phyloP scores from a whole-genome alignment of 1,140 invertebrate genomes.

The Drosophila setifemur region DNA sequence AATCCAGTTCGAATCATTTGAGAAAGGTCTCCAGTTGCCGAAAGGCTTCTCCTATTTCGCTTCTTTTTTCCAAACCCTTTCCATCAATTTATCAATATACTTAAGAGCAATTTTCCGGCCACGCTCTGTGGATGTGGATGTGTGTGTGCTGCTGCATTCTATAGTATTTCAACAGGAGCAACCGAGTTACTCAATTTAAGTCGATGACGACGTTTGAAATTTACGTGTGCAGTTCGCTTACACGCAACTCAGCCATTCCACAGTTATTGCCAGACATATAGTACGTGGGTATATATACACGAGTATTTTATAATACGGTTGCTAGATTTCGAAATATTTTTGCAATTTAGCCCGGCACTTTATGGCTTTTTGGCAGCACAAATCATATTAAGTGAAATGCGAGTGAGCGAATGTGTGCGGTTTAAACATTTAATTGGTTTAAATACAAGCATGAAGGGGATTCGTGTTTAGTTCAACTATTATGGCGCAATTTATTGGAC shows the following conservation, averaged over 20 bases:
- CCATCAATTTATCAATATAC: slow-evolving; percentile 53
- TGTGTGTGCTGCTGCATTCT: slow-evolving; percentile 1
- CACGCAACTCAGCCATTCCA: slow-evolving; percentile 28
- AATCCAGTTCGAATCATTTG: slow-evolving; percentile 38
- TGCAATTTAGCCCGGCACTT: slow-evolving; percentile 55
- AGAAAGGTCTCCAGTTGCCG: slow-evolving; percentile 16
- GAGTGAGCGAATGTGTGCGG: slow-evolving; percentile 9
- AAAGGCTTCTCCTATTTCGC: background rate
- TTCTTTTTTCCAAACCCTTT: background rate
- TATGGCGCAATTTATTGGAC: background rate
- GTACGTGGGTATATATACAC: slow-evolving; percentile 9
- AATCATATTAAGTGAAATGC: slow-evolving; percentile 66
- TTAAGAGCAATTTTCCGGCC: slow-evolving; percentile 48
- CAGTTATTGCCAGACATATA: slow-evolving; percentile 6
- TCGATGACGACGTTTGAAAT: slow-evolving; percentile 57
- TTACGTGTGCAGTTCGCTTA: slow-evolving; percentile 56
- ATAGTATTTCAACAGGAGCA: slow-evolving; percentile 46
- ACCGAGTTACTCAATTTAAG: slow-evolving; percentile 62
- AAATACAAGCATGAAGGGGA: background rate
- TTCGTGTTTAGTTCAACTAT: background rate
- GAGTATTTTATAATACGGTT: slow-evolving; percentile 21
- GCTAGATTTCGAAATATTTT: slow-evolving; percentile 50
- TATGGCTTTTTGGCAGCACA: slow-evolving; percentile 47
- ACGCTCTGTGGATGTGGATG: slow-evolving; percentile 32
- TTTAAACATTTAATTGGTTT: slow-evolving; percentile 34